Percentiles rank a stretch among this genome's conserved stretches.
These are phyloP conservation scores for Volucella zonaria DNA, from an alignment of 2,888 invertebrate species.

Conservation along the genomic window DNA sequence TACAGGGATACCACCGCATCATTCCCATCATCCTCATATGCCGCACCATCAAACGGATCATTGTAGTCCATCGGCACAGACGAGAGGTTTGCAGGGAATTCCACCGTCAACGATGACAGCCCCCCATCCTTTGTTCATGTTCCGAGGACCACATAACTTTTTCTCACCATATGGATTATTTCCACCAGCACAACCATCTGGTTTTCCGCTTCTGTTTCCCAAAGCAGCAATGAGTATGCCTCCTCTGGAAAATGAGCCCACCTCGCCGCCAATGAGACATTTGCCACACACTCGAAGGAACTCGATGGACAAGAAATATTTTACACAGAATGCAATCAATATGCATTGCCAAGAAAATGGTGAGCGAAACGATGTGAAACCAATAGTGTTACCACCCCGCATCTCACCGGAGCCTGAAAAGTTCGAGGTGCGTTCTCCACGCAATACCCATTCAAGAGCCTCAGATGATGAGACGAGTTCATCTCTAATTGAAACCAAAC, in stretches of 20 bases:
- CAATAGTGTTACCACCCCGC: constrained; percentile 31
- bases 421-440: constrained; percentile 56
- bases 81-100: constrained; percentile 62
- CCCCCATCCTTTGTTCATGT: constrained; percentile 88
- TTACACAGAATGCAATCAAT: constrained; percentile 75
- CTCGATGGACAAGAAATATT: constrained; percentile 60
- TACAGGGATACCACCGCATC: constrained; percentile 77
- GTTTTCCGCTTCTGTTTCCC: constrained; percentile 85
- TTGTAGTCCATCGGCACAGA: constrained; percentile 47
- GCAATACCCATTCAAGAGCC: constrained; percentile 61
- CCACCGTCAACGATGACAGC: constrained; percentile 82
- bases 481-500: constrained; percentile 73
- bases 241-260: constrained; percentile 83
- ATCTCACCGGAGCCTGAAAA: constrained; percentile 53
- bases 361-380: constrained; percentile 54
- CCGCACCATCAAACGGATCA: constrained; percentile 61
- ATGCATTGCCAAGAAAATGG: constrained; percentile 76
- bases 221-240: constrained; percentile 84
- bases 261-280: constrained; percentile 83
- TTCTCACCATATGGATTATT: constrained; percentile 86
- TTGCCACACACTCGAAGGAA: constrained; percentile 46
- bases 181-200: constrained; percentile 82
- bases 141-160: constrained; percentile 87
- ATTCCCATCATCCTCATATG: constrained; percentile 77
- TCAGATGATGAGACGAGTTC: constrained; percentile 75